Conservation (phyloP, 1,140 invertebrate genomes). For the Bactericera cockerelli region DNA sequence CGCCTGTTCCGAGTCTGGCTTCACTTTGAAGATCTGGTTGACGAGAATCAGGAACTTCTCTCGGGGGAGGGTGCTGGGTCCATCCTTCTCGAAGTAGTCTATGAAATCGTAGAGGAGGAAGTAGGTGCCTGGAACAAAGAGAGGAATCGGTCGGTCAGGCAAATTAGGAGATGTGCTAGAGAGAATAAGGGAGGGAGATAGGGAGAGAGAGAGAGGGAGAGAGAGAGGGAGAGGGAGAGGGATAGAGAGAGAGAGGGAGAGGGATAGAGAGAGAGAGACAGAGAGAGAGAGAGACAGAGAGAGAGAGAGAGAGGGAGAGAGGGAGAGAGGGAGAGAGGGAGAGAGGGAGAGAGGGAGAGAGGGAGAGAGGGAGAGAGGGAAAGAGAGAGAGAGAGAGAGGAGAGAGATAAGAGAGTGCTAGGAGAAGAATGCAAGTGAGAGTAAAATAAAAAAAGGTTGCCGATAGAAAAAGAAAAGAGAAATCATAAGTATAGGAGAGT, state of each 20-base stretch:
- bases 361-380: no score
- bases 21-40: slow-evolving; percentile 66
- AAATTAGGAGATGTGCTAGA: not conserved
- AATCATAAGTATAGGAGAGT: no score
- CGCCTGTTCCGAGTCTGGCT: slow-evolving; percentile 54
- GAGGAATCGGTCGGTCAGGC: no score
- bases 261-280: not conserved
- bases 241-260: not conserved
- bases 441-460: no score
- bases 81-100: slow-evolving; percentile 74
- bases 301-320: no score
- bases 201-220: slow-evolving; percentile 9
- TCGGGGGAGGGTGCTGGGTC: slow-evolving; percentile 55
- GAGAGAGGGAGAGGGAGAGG: not conserved
- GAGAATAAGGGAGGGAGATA: not conserved
- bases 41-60: slow-evolving; percentile 74
- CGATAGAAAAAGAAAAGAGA: no score
- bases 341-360: no score
- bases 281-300: no score
- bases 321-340: no score
- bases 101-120: slow-evolving; percentile 83
- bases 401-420: no score
- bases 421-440: no score
- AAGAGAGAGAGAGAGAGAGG: no score
- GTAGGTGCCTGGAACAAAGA: slow-evolving; percentile 53